Evolutionary conservation across 2,797 vertebrate genomes (phyloP).

Genomic region (Argya squamiceps): DNA sequence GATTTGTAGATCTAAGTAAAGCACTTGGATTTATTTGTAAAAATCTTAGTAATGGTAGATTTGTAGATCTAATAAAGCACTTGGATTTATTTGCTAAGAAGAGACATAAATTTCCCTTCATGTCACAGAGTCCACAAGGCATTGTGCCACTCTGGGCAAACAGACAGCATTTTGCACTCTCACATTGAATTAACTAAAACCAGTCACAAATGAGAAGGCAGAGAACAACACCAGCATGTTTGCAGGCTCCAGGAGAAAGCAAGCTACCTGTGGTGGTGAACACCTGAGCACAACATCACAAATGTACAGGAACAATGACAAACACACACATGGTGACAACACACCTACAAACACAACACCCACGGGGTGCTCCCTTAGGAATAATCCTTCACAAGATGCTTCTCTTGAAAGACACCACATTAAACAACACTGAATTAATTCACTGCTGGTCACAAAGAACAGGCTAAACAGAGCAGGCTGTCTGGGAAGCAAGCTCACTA

Average conservation of each 20-base stretch:
- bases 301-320: neutral
- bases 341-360: neutral
- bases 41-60: no score
- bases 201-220: slow-evolving; percentile 16
- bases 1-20: neutral
- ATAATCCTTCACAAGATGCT: neutral
- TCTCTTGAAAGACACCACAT: neutral
- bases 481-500: slow-evolving; percentile 17
- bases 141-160: neutral
- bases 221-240: neutral
- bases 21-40: neutral
- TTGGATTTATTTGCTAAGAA: neutral
- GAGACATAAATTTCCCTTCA: neutral
- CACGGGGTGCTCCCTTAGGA: neutral
- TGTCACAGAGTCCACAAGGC: neutral
- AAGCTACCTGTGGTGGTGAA: neutral
- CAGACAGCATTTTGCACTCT: slow-evolving; percentile 4
- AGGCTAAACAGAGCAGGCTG: neutral
- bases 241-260: neutral
- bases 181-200: neutral
- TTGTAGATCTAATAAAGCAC: neutral
- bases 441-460: neutral
- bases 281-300: neutral
- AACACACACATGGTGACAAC: neutral
- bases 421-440: neutral